Base-by-base conservation (phyloP, 2,888 invertebrate genomes). In the Sphaerophoria rueppellii region DNA sequence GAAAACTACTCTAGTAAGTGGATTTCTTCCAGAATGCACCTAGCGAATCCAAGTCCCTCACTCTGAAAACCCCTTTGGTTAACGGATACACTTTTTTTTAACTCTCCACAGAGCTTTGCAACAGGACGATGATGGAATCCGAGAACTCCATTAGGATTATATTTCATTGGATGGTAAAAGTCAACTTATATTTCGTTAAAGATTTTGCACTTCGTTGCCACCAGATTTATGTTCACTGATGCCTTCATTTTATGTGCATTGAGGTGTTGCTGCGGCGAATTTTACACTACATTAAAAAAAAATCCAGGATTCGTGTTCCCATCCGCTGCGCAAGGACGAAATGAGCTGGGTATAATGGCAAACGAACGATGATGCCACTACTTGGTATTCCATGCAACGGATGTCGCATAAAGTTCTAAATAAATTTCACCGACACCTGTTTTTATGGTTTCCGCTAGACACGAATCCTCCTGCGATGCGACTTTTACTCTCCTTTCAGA, bases 391-490 rank as follows among this genome's bases (percentile, higher is more conserved):
- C 73, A 70, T 63, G 76, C 85, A 76, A 70, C 63, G 85, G 73
- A 85, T 85, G 85, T 85, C 85, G 76, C 76, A 81, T 85, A 81
- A 77, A 81, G 76, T 14, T 85, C 85, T 85, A 81, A 85, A 85
- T 85, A 85, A 85, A 85, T 85, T 81, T 73, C 77, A 60, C 74
- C 85, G 77, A 85, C 85, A 85, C 85, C 85, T 85, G 85, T 85
- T 85, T 85, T 85, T 85, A 85, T 85, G 85, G 76, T 81, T 81
- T 24, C 14, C 40, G 65, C 63, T 81, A 85, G 85, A 85, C 81
- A 72, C 67, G 46, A 71, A 54, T 83, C 79, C 83, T 71, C 65
- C 2, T 9, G 43, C 43, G 9, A 9, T 43, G 12, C 40, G 6
- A 40, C 43, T 55, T 43, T 52, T 48, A 35, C 52, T 58, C 32